Conservation (phyloP, 2,797 vertebrate species). For the Tenualosa ilisha region DNA sequence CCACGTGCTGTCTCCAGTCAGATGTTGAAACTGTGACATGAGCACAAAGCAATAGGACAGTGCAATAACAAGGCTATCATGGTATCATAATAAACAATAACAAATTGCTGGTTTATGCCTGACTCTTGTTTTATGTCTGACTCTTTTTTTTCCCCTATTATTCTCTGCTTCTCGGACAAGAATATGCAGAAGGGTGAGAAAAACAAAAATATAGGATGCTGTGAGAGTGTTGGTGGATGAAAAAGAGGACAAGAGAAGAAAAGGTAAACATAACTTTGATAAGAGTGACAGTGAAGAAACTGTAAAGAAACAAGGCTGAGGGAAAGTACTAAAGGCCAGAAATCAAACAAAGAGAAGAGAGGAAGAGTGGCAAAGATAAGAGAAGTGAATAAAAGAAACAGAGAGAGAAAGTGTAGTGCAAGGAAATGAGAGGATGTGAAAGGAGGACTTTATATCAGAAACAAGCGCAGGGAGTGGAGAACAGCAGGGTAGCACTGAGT, state of each 20-base stretch:
- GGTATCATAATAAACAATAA: constrained; percentile 75
- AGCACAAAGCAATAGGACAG: constrained; percentile 72
- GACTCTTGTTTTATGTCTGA: not conserved
- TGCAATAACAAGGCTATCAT: constrained; percentile 77
- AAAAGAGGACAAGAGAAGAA: not conserved
- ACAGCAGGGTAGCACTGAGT: not conserved
- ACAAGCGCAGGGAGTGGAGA: not conserved
- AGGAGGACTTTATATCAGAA: not conserved
- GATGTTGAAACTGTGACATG: constrained; percentile 20
- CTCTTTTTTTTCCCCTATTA: not conserved
- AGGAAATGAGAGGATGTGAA: not conserved
- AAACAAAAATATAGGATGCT: not conserved
- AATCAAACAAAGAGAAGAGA: not conserved
- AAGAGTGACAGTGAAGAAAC: constrained; percentile 6
- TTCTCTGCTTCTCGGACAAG: not conserved
- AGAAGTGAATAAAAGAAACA: not conserved
- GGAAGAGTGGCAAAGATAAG: constrained; percentile 8
- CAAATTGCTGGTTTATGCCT: constrained; percentile 39
- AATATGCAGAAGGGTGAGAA: not conserved
- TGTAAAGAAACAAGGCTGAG: not conserved
- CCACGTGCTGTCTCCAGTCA: not conserved
- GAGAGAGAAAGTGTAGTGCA: not conserved
- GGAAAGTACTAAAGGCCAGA: not conserved
- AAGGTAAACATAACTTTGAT: constrained; percentile 8
- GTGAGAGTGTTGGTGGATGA: not conserved